Evolutionary conservation across 2,888 invertebrate genomes (phyloP).

Genomic region (Cryptocheilus praepositus): DNA sequence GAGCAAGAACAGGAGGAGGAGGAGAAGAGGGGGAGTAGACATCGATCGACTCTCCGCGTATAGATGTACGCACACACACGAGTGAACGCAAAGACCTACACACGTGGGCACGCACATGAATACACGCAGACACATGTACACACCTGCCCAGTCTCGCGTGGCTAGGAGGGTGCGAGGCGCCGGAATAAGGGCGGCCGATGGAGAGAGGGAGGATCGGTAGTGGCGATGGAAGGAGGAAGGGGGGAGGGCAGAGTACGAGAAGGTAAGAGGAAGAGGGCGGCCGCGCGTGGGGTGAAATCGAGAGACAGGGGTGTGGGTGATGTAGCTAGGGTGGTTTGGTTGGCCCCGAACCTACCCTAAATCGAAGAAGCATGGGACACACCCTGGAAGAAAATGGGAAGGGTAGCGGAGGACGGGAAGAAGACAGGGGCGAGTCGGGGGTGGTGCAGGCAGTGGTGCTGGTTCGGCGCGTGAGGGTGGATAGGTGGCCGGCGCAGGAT

Average conservation of each 20-base stretch:
- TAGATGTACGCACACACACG: slow-evolving; percentile 38
- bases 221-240: background rate
- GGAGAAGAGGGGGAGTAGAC: slow-evolving; percentile 44
- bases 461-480: slow-evolving; percentile 37
- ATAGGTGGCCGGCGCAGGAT: slow-evolving; percentile 36
- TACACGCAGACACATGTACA: slow-evolving; percentile 28
- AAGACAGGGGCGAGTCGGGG: background rate
- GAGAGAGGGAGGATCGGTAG: background rate
- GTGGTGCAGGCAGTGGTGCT: slow-evolving; percentile 43
- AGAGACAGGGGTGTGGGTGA: slow-evolving; percentile 20
- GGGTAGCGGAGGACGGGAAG: slow-evolving; percentile 20
- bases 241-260: slow-evolving; percentile 7
- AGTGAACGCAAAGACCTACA: slow-evolving; percentile 25
- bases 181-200: slow-evolving; percentile 31
- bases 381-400: slow-evolving; percentile 66
- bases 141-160: slow-evolving; percentile 45
- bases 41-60: slow-evolving; percentile 65
- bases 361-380: slow-evolving; percentile 70
- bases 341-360: slow-evolving; percentile 66
- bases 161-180: slow-evolving; percentile 36
- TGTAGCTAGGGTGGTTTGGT: slow-evolving; percentile 36
- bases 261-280: slow-evolving; percentile 1
- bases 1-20: slow-evolving; percentile 23
- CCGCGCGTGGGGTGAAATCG: slow-evolving; percentile 9
- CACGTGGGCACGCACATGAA: slow-evolving; percentile 34